Evolutionary conservation across 2,888 invertebrate species (phyloP).

Genomic region (Margaritifera margaritifera): DNA sequence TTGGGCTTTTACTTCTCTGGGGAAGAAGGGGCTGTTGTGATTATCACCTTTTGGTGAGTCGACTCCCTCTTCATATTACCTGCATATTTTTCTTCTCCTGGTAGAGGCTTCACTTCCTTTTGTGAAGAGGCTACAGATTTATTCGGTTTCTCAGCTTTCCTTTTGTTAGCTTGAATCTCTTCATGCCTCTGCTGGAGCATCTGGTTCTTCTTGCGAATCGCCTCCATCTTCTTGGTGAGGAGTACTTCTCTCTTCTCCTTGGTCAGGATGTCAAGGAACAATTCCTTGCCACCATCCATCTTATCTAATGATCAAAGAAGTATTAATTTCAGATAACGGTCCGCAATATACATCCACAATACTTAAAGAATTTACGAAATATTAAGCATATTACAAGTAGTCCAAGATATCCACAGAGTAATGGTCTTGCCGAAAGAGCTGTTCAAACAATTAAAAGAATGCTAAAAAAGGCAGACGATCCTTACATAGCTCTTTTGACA

Average conservation of each 20-base stretch:
- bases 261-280: constrained; percentile 68
- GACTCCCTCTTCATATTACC: constrained; percentile 34
- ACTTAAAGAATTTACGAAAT: too few species aligned
- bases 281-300: constrained; percentile 51
- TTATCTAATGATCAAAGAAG: too few species aligned
- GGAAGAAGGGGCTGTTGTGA: constrained; percentile 41
- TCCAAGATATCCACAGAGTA: too few species aligned
- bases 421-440: too few species aligned
- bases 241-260: constrained; percentile 71
- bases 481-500: too few species aligned
- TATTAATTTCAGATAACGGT: too few species aligned
- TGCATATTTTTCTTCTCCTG: constrained; percentile 39
- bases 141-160: constrained; percentile 36
- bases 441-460: too few species aligned
- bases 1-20: constrained; percentile 45
- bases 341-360: too few species aligned
- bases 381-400: too few species aligned
- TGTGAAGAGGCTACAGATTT: constrained; percentile 43
- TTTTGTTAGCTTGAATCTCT: constrained; percentile 67
- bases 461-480: too few species aligned
- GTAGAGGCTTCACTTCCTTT: constrained; percentile 49
- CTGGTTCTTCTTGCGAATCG: constrained; percentile 69
- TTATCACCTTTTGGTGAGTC: constrained; percentile 23
- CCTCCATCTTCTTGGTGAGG: constrained; percentile 70
- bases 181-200: constrained; percentile 64